phyloP scores from a whole-genome alignment of 2,888 invertebrate species.

The Ochropleura leucogaster region DNA sequence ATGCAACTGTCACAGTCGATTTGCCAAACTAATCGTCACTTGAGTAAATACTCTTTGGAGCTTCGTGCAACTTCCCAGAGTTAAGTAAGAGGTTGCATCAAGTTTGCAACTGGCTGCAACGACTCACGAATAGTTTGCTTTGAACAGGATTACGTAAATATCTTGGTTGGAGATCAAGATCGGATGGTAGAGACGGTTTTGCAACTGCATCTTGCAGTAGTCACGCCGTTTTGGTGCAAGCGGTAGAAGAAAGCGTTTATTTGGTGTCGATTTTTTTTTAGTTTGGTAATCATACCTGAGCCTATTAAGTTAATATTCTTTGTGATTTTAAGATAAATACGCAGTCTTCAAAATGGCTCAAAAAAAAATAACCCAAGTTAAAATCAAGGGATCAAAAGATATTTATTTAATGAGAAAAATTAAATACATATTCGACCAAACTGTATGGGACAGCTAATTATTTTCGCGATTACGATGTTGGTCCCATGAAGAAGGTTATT shows the following conservation, averaged over 20 bases:
- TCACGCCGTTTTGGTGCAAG: slow-evolving; percentile 39
- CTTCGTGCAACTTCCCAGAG: slow-evolving; percentile 32
- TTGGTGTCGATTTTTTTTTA: not conserved
- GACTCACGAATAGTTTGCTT: slow-evolving; percentile 38
- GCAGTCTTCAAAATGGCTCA: not conserved
- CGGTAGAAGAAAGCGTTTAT: slow-evolving; percentile 18
- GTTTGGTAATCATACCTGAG: not conserved
- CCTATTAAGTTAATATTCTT: not conserved
- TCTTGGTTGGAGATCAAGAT: slow-evolving; percentile 63
- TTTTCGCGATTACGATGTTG: no score
- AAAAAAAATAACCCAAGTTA: not conserved
- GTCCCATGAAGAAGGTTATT: no score
- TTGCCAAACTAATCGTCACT: slow-evolving; percentile 41
- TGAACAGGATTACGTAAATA: slow-evolving; percentile 45
- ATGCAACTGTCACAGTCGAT: slow-evolving; percentile 41
- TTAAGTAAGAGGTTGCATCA: slow-evolving; percentile 64
- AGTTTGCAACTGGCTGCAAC: slow-evolving; percentile 43
- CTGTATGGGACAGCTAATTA: no score
- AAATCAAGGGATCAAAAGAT: not conserved
- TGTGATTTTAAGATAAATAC: not conserved
- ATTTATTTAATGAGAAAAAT: not conserved
- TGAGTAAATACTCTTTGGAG: slow-evolving; percentile 50
- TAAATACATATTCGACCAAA: not conserved
- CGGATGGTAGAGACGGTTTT: slow-evolving; percentile 44
- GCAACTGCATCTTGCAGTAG: slow-evolving; percentile 50